These are phyloP conservation scores for Yoshiicerus persimilis DNA, from an alignment of 1,140 invertebrate species.

Conservation along the genomic window DNA sequence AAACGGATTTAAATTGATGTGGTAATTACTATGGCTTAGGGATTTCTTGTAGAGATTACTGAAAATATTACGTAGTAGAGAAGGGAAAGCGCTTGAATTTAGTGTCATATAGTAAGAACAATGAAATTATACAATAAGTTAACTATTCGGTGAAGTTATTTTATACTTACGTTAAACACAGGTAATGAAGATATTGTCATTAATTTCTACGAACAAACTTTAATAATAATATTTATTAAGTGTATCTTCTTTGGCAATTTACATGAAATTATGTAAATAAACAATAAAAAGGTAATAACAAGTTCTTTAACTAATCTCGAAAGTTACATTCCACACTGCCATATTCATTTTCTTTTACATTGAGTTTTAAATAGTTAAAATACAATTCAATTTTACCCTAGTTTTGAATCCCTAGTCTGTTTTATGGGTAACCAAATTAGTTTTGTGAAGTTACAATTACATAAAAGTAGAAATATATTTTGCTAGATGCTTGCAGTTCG, in stretches of 20 bases:
- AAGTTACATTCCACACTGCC: background rate
- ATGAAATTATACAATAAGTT: background rate
- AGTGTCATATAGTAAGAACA: background rate
- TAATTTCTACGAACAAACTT: background rate
- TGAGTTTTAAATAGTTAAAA: background rate
- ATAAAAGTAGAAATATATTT: too few relatives aligned
- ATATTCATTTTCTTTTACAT: background rate
- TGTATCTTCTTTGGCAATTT: constrained; percentile 1
- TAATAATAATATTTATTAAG: background rate
- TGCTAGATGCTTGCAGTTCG: too few relatives aligned
- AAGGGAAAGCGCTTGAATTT: background rate
- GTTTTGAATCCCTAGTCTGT: too few relatives aligned
- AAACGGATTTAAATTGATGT: background rate
- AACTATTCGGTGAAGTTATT: background rate
- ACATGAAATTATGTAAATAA: constrained; percentile 1
- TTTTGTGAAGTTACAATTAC: too few relatives aligned
- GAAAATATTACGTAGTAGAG: background rate
- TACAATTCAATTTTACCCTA: too few relatives aligned
- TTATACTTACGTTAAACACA: background rate
- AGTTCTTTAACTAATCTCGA: background rate
- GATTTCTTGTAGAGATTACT: background rate
- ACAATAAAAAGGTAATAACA: background rate
- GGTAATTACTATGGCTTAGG: background rate
- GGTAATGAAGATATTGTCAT: background rate
- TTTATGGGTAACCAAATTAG: too few relatives aligned